phyloP scores from a whole-genome alignment of 1,140 invertebrate genomes.

The Brachionus rubens region DNA sequence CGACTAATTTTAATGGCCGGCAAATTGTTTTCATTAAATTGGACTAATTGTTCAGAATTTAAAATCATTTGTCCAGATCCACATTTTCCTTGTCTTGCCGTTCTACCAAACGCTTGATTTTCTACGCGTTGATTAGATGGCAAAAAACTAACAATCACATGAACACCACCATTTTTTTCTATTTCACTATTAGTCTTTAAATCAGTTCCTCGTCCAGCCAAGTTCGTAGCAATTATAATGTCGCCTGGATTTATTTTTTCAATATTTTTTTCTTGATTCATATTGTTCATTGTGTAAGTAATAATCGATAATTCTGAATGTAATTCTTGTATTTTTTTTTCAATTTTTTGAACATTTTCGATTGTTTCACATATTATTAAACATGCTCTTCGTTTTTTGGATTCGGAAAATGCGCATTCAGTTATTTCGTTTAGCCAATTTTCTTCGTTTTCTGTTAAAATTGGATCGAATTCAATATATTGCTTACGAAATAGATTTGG shows the following conservation, averaged over 20 bases:
- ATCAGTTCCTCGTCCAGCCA: slow-evolving; percentile 59
- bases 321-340: background rate
- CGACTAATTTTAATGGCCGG: no score
- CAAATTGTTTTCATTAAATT: no score
- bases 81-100: slow-evolving; percentile 50
- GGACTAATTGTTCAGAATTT: no score
- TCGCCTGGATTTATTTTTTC: background rate
- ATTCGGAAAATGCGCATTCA: background rate
- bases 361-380: background rate
- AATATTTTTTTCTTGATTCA: slow-evolving; percentile 4
- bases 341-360: background rate
- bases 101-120: slow-evolving; percentile 57
- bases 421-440: background rate
- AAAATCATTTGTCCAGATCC: background rate
- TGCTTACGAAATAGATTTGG: background rate
- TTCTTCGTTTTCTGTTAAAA: background rate
- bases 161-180: slow-evolving; percentile 53
- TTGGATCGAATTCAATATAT: background rate
- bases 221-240: slow-evolving; percentile 59
- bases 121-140: slow-evolving; percentile 55
- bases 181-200: slow-evolving; percentile 53
- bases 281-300: background rate
- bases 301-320: background rate
- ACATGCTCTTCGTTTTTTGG: background rate
- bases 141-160: slow-evolving; percentile 56